Base-by-base conservation (phyloP, 2,888 invertebrate species). In the Perizoma flavofasciatum region DNA sequence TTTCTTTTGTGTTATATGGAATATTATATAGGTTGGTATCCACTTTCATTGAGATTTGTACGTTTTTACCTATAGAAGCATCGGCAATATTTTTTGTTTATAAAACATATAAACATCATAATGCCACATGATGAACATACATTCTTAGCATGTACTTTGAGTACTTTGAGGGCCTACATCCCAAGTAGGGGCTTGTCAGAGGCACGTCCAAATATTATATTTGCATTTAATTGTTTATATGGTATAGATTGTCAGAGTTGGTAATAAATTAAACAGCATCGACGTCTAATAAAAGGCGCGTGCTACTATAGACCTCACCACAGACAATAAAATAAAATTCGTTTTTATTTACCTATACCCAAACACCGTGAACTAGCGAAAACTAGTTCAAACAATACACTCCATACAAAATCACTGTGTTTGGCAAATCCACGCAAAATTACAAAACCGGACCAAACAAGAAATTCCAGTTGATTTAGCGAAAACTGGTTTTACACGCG, bases 371-470 rank as follows among this genome's bases (percentile, higher is more conserved):
- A 83, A 84, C 77, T 76, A 71, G 72, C 73, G 61, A 76, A 79
- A 83, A 85, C 85, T 79, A 74, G 82, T 77, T 67, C 77, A 68
- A 71, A 85, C 79, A 85, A 85, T 80, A 66, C 53, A 61, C 44
- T 69, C 72, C 70, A 82, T 85, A 81, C 78, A 86, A 86, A 87
- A 82, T 83, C 84, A 81, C 77, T 71, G 77, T 85, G 84, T 88
- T 86, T 82, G 74, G 80, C 85, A 83, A 88, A 86, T 86, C 82
- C 80, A 74, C 79, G 87, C 85, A 73, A 85, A 86, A 77, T 79
- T 79, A 73, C 66, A 68, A 73, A 66, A 73, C 69, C 74, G 74
- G 70, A 69, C 70, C 59, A 74, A 88, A 91, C 90, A 81, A 79
- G 91, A 79, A 78, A 73, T 80, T 83, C 89, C 74, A 71, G 89